Base-by-base conservation (phyloP, 2,113 vertebrate species). In the Meriones unguiculatus region DNA sequence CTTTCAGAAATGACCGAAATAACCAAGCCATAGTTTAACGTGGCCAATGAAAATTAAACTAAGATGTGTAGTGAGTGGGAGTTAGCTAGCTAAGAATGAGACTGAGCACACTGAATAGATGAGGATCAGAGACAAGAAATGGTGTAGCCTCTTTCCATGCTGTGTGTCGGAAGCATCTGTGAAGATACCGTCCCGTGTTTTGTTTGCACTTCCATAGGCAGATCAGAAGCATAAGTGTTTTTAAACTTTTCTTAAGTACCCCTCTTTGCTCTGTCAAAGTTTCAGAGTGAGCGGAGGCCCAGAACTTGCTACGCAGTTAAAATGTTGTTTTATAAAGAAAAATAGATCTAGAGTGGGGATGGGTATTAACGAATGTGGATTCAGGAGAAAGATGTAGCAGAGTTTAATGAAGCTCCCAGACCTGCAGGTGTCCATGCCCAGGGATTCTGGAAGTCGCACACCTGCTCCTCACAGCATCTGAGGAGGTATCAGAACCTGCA, bases 1-100 rank as follows among this genome's bases (percentile, higher is more conserved):
- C 76, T 54, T 50, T 93, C 89, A 25, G 72, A 94, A 91, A 88
- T 69, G 67, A 95, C 54, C 32, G 54, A 95, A 91, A 86, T 64
- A 67, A 95, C 38, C 35, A 88, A 89, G 52, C 2, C 50, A 64
- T 41, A 18, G 25, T 67, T 80, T 90, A 91, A 50, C 65, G 91
- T 64, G 84, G 41, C 32, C 35, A 94, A 87, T 38, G 22, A 94
- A 73, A 32, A 65, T 76, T 87, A 82, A 81, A 89, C 15, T 69
- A 89, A 93, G 82, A 77, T 32, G 14, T n/a, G 13, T 73, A 87
- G 4, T 59, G 11, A 50, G 11, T 87, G 64, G 35, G 59, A 93
- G 20, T 75, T 54, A 91, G 25, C 69, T 28, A 75, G 75, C 52
- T 65, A 46, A 52, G 25, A 32, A 84, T n/a, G 52, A 85, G 50